A percentile compares a stretch with the other conserved stretches of the same genome.
These are phyloP conservation scores for Pollenia angustigena DNA, from an alignment of 2,888 invertebrate species.

Conservation along the genomic window DNA sequence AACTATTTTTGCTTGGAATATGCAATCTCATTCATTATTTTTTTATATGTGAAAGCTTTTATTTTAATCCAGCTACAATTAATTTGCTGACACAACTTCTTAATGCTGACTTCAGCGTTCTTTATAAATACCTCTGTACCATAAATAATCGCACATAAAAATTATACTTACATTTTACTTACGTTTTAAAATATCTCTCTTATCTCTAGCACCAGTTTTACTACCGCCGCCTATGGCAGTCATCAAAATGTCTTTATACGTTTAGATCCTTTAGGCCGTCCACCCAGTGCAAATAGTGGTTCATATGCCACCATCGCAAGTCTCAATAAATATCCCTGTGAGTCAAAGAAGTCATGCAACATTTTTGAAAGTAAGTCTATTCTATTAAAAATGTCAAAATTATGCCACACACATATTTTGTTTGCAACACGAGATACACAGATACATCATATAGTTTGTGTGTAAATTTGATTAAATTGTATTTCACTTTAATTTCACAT, in stretches of 20 bases:
- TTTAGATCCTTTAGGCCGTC: conserved; percentile 89
- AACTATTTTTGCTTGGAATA: too few species aligned
- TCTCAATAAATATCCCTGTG: conserved; percentile 89
- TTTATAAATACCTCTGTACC: background rate
- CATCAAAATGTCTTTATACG: conserved; percentile 91
- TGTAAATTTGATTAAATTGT: background rate
- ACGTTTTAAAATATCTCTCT: conserved; percentile 40
- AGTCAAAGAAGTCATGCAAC: conserved; percentile 83
- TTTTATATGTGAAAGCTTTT: too few species aligned
- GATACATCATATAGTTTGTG: too few species aligned
- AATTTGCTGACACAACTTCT: too few species aligned
- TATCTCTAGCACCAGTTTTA: conserved; percentile 89
- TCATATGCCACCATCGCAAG: conserved; percentile 94
- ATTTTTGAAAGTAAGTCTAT: conserved; percentile 81
- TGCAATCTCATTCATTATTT: too few species aligned
- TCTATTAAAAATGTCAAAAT: too few species aligned
- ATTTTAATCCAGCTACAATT: too few species aligned
- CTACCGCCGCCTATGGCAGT: conserved; percentile 90
- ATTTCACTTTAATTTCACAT: conserved; percentile 57
- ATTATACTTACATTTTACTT: background rate
- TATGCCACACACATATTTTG: background rate
- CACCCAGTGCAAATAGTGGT: conserved; percentile 90
- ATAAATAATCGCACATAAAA: background rate
- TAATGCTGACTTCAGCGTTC: too few species aligned
- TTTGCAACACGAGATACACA: background rate